These are phyloP conservation scores for Microcebus murinus DNA, from an alignment of 2,113 vertebrate genomes.

Conservation along the genomic window DNA sequence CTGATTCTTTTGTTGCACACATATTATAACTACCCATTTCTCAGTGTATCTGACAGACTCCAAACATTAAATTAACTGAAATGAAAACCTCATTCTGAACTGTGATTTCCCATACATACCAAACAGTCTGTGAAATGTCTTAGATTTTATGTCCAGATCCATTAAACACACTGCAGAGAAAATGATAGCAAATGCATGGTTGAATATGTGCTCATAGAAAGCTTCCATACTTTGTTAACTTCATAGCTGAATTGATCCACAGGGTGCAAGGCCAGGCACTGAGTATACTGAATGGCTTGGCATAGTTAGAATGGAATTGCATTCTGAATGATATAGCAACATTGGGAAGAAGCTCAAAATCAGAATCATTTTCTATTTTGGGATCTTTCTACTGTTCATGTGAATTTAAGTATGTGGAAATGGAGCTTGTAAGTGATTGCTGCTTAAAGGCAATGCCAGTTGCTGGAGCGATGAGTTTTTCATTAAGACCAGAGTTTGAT, in stretches of 20 bases:
- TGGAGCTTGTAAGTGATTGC: background rate
- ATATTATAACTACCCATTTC: conserved; percentile 34
- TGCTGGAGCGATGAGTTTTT: background rate
- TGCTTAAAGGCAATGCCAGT: background rate
- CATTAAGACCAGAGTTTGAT: background rate
- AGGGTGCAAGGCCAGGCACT: conserved; percentile 31
- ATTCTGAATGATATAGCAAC: conserved; percentile 19
- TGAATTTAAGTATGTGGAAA: background rate
- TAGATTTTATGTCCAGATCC: conserved; percentile 73
- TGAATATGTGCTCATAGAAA: conserved; percentile 59
- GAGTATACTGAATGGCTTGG: conserved; percentile 11
- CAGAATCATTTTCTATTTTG: background rate
- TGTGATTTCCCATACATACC: conserved; percentile 66
- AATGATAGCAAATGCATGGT: conserved; percentile 38
- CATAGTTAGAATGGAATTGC: background rate
- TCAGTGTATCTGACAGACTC: conserved; percentile 73
- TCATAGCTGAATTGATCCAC: conserved; percentile 59
- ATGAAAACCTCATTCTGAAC: conserved; percentile 76
- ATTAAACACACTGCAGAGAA: conserved; percentile 68
- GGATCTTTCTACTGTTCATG: background rate
- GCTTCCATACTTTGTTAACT: conserved; percentile 65
- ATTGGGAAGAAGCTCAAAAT: background rate
- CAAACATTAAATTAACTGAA: conserved; percentile 77
- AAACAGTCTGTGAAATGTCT: conserved; percentile 75
- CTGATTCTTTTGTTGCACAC: conserved; percentile 58